Percentiles rank a stretch among this genome's conserved stretches.
These are phyloP conservation scores for Gephyroberyx darwinii DNA, from an alignment of 2,797 vertebrate genomes.

Conservation along the genomic window DNA sequence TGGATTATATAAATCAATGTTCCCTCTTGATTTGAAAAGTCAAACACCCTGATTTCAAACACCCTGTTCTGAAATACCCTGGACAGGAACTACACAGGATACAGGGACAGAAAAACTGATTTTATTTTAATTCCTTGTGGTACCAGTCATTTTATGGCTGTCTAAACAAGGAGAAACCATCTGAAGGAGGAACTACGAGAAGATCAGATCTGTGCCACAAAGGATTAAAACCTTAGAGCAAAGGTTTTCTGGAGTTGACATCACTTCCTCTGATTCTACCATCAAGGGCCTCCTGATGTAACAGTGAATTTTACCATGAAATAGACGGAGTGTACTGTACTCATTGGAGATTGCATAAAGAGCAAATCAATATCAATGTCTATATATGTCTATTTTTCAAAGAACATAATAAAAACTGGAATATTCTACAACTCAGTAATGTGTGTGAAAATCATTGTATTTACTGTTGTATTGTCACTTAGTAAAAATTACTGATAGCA, in stretches of 20 bases:
- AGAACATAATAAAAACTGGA: conserved; percentile 72
- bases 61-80: neutral
- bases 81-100: neutral
- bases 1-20: neutral
- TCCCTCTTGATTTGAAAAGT: neutral
- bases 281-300: conserved; percentile 39
- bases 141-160: neutral
- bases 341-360: conserved; percentile 42
- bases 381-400: conserved; percentile 75
- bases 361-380: conserved; percentile 50
- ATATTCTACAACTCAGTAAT: conserved; percentile 44
- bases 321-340: conserved; percentile 18
- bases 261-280: conserved; percentile 13
- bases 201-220: neutral
- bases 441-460: conserved; percentile 4
- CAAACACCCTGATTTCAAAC: no score
- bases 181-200: neutral
- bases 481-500: neutral
- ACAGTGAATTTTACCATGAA: conserved; percentile 36
- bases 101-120: neutral
- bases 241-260: conserved; percentile 1
- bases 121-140: neutral
- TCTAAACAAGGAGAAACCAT: neutral
- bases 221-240: neutral
- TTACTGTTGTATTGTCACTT: neutral